A percentile compares a stretch with the other conserved stretches of the same genome.
Conservation (phyloP, 2,797 vertebrate genomes). For the Cottoperca gobio region DNA sequence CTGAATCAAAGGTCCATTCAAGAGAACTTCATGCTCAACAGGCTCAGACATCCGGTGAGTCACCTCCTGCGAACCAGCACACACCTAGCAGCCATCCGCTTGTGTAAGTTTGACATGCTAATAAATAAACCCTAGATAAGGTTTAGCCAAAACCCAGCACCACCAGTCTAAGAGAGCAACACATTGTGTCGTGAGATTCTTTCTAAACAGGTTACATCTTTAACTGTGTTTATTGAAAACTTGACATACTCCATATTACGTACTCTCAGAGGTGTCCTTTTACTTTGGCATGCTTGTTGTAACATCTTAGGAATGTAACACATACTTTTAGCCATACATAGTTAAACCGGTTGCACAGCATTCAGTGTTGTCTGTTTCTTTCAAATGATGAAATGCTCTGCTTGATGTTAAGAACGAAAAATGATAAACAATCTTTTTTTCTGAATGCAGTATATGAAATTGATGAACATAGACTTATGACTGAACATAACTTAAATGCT, state of each 20-base stretch:
- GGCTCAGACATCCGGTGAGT: conserved; percentile 84
- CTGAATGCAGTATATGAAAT: background rate
- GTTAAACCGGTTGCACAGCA: conserved; percentile 75
- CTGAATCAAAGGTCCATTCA: conserved; percentile 86
- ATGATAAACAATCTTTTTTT: background rate
- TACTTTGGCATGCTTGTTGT: conserved; percentile 2
- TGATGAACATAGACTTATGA: background rate
- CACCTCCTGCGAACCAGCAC: conserved; percentile 12
- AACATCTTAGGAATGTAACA: conserved; percentile 54
- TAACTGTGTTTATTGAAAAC: background rate
- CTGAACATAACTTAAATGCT: background rate
- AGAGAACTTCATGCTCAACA: conserved; percentile 81
- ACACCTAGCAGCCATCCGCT: conserved; percentile 25
- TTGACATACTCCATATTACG: conserved; percentile 28
- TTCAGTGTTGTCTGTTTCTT: conserved; percentile 62
- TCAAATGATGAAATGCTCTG: background rate
- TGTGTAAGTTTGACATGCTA: background rate
- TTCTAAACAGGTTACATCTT: background rate
- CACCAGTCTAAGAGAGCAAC: background rate
- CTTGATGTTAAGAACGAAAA: background rate
- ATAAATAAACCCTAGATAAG: conserved; percentile 3
- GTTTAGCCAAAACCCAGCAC: background rate
- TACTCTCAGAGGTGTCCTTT: conserved; percentile 2
- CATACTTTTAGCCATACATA: background rate
- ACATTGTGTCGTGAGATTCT: background rate